Percentiles rank a stretch among this genome's conserved stretches.
These are phyloP conservation scores for Oreocharis arfaki DNA, from an alignment of 2,113 vertebrate genomes.

Conservation along the genomic window DNA sequence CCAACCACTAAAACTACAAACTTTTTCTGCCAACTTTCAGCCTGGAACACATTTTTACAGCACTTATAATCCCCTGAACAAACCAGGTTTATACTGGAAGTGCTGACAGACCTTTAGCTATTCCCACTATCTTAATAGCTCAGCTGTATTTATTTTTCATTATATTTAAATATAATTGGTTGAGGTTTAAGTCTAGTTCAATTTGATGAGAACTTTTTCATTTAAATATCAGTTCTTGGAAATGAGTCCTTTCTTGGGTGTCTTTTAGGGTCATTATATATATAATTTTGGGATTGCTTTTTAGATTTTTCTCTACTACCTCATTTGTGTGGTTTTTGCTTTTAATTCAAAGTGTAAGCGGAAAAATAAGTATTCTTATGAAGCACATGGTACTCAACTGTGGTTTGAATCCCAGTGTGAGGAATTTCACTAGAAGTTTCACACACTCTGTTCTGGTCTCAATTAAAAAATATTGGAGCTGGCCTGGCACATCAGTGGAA, in stretches of 20 bases:
- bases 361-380: background rate
- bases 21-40: slow-evolving; percentile 68
- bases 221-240: slow-evolving; percentile 60
- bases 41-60: slow-evolving; percentile 72
- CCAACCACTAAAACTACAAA: slow-evolving; percentile 44
- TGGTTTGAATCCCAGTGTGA: background rate
- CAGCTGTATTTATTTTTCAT: slow-evolving; percentile 81
- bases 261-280: background rate
- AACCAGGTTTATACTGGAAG: slow-evolving; percentile 70
- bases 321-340: slow-evolving; percentile 10
- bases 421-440: background rate
- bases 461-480: background rate
- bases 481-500: background rate
- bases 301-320: slow-evolving; percentile 24
- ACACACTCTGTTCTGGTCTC: background rate
- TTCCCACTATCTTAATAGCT: slow-evolving; percentile 66
- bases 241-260: slow-evolving; percentile 24
- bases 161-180: slow-evolving; percentile 76
- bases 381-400: background rate
- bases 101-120: slow-evolving; percentile 73
- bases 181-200: slow-evolving; percentile 57
- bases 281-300: background rate
- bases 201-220: slow-evolving; percentile 63
- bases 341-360: background rate
- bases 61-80: slow-evolving; percentile 74